phyloP scores from a whole-genome alignment of 2,113 vertebrate genomes.

The Hucho hucho region DNA sequence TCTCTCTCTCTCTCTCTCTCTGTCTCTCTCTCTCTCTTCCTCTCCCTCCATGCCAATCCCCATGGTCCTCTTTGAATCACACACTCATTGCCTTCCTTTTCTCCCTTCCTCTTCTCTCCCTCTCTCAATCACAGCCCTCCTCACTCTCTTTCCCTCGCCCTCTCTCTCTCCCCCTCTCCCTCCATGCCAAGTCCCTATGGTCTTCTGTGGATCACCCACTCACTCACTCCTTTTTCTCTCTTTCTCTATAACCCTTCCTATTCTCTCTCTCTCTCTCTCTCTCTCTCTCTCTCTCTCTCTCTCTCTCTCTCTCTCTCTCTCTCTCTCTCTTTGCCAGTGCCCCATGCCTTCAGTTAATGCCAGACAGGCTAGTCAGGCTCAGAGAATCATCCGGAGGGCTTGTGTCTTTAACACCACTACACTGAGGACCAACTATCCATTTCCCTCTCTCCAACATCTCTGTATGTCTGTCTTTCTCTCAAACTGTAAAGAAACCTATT shows the following conservation, averaged over 20 bases:
- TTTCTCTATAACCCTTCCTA: not conserved
- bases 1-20: not conserved
- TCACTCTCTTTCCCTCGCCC: conserved; percentile 9
- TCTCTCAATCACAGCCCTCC: not conserved
- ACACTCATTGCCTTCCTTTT: conserved; percentile 12
- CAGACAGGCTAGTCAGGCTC: conserved; percentile 22
- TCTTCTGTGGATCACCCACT: too few relatives aligned
- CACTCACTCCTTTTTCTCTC: not conserved
- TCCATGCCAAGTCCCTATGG: too few relatives aligned
- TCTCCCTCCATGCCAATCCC: too few relatives aligned
- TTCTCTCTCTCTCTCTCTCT: not conserved
- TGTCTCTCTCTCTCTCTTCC: conserved; percentile 25
- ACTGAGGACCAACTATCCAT: conserved; percentile 12
- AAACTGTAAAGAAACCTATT: conserved; percentile 12
- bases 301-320: not conserved
- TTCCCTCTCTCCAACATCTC: not conserved
- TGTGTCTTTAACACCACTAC: conserved; percentile 29
- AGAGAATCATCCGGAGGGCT: conserved; percentile 24
- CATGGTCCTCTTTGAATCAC: too few relatives aligned
- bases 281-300: not conserved
- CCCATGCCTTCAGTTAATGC: conserved; percentile 26
- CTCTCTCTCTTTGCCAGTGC: not conserved
- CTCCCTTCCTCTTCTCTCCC: conserved; percentile 27
- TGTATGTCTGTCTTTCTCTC: not conserved
- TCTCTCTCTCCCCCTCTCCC: conserved; percentile 31